Percentiles rank a stretch among this genome's conserved stretches.
Evolutionary conservation across 92 coral and sea anemone species (phyloP).

Genomic region (Siderastrea siderea): DNA sequence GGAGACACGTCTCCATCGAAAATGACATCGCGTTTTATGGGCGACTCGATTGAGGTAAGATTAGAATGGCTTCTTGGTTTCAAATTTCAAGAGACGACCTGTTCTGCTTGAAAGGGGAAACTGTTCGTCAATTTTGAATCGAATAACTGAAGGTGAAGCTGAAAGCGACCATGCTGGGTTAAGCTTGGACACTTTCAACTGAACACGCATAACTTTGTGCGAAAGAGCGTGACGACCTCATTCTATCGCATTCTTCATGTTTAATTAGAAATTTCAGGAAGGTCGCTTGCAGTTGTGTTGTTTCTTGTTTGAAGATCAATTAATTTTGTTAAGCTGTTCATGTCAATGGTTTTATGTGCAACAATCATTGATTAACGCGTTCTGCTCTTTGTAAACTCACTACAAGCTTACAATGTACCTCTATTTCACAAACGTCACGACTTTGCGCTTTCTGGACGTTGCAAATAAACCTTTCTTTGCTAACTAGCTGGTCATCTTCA

Average conservation of each 20-base stretch:
- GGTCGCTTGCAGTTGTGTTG: neutral
- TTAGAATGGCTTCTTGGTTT: slow-evolving; percentile 24
- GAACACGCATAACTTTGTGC: neutral
- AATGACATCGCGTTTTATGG: slow-evolving; percentile 88
- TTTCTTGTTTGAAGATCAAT: neutral
- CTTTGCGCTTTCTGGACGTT: too few species aligned
- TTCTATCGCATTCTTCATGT: neutral
- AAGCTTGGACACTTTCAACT: neutral
- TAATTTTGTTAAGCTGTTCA: too few species aligned
- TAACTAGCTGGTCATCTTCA: too few species aligned
- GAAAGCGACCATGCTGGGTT: neutral
- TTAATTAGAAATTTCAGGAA: neutral
- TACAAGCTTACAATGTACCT: too few species aligned
- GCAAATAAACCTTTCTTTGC: too few species aligned
- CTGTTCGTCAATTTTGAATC: neutral
- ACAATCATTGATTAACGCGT: too few species aligned
- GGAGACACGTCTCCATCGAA: slow-evolving; percentile 17
- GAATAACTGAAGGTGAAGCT: neutral
- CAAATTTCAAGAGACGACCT: slow-evolving; percentile 14
- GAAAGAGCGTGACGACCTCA: neutral
- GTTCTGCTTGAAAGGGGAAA: neutral
- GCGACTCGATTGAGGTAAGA: slow-evolving; percentile 96
- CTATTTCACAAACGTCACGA: too few species aligned
- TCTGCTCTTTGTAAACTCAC: too few species aligned
- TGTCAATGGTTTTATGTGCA: too few species aligned